Evolutionary conservation across 2,888 invertebrate genomes (phyloP), one percentile per base, ranked within the genome.

Genomic region (Parnassius apollo): DNA sequence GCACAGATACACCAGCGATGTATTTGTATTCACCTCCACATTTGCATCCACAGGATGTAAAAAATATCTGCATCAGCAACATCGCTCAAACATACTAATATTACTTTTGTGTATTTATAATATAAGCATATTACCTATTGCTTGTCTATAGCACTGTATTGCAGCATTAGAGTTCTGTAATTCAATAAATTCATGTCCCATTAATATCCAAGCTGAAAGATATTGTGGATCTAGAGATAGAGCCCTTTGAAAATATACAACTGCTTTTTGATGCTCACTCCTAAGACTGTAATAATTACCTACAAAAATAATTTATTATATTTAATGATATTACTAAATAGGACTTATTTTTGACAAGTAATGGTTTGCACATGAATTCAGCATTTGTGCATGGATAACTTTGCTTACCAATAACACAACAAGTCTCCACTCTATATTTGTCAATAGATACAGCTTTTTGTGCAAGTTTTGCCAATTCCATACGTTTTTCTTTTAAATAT

Each of bases 161-260:
- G 99, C 99, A 13, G 98, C 99, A 86, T 98, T 97, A 0, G 98
- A 97, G 84, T 99, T 99, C 85, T 99, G 99, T 87, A 99, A 94
- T 89, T 99, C 99, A 95, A 99, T 98, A 84, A 97, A 99, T 85
- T 99, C 99, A 81, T 99, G 99, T 0, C 99, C 99, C 95, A 99
- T 97, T 52, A 99, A 92, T 2, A 98, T 99, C 99, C 99, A 99
- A 0, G 98, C 99, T 0, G 98, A 97, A 56, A 98, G 89, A 84
- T 98, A 98, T 76, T 97, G 96, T 0, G 98, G 98, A 91, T 98
- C 98, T 8, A 99, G 89, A 81, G 97, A 96, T 13, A 99, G 85
- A 0, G 99, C 99, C 72, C 99, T 93, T 84, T 98, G 98, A 82
- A 99, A 99, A 86, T 99, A 99, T 73, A 98, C 93, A 10, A 99